Percentiles rank a stretch among this genome's conserved stretches.
Evolutionary conservation across 1,140 invertebrate species (phyloP).

Genomic region (Ephestia elutella): DNA sequence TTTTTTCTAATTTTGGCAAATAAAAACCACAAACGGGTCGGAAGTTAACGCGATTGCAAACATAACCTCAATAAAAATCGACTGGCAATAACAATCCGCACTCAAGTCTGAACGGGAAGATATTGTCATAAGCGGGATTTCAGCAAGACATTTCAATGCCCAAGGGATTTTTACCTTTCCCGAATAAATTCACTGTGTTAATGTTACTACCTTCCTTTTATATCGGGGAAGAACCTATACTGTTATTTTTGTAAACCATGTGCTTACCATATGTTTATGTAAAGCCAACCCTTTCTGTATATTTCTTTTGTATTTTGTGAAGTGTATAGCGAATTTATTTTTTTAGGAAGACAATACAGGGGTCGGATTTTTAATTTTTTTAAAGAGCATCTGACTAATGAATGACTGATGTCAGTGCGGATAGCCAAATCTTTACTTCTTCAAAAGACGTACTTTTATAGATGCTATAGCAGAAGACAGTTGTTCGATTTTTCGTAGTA

Average conservation of each 20-base stretch:
- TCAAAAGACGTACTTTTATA: too few species aligned
- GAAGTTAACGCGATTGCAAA: neutral
- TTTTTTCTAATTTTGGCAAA: too few species aligned
- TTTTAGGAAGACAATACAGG: too few species aligned
- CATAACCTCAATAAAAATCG: conserved; percentile 8
- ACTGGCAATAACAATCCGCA: conserved; percentile 4
- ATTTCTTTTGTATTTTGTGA: neutral
- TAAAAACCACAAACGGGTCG: neutral
- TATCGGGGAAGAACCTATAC: neutral
- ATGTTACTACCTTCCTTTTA: neutral
- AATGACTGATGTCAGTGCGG: too few species aligned
- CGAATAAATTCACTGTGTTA: conserved; percentile 8
- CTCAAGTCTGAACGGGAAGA: neutral
- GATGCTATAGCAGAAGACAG: too few species aligned
- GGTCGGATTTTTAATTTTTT: too few species aligned
- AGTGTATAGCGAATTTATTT: too few species aligned
- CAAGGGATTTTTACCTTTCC: conserved; percentile 11
- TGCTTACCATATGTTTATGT: neutral
- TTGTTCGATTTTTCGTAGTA: too few species aligned
- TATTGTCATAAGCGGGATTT: conserved; percentile 6
- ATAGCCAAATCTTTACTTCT: too few species aligned
- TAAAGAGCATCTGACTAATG: too few species aligned
- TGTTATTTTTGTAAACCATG: neutral
- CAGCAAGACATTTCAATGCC: neutral
- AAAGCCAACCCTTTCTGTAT: neutral